A percentile compares a stretch with the other conserved stretches of the same genome.
Conservation (phyloP, 2,113 vertebrate genomes). For the Alces alces region DNA sequence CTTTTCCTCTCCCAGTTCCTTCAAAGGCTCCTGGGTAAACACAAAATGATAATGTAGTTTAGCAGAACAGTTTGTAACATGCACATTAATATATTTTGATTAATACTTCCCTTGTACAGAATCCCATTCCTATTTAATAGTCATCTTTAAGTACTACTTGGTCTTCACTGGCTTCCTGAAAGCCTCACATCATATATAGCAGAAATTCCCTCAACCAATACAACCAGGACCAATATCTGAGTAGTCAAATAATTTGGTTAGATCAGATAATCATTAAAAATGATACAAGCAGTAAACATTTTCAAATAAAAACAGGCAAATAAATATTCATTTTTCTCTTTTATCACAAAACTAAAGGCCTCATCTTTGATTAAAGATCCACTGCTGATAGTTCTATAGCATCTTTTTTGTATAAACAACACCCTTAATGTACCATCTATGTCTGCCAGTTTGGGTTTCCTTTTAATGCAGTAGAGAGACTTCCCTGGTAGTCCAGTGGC, state of each 20-base stretch:
- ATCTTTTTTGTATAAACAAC: neutral
- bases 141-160: neutral
- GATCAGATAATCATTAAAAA: constrained; percentile 11
- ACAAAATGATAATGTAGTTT: neutral
- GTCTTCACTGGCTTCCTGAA: neutral
- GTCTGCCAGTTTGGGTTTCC: neutral
- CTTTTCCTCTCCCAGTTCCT: neutral
- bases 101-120: neutral
- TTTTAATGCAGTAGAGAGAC: neutral
- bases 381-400: neutral
- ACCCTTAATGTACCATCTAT: neutral
- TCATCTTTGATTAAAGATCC: neutral
- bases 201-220: neutral
- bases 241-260: neutral
- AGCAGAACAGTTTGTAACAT: neutral
- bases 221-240: neutral
- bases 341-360: neutral
- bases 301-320: constrained; percentile 22
- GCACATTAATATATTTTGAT: neutral
- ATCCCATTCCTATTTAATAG: neutral
- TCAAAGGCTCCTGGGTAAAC: neutral
- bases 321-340: neutral
- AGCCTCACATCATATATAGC: neutral
- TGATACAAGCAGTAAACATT: neutral
- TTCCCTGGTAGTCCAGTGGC: neutral